phyloP scores from a whole-genome alignment of 2,888 invertebrate species.

The Salticus scenicus region DNA sequence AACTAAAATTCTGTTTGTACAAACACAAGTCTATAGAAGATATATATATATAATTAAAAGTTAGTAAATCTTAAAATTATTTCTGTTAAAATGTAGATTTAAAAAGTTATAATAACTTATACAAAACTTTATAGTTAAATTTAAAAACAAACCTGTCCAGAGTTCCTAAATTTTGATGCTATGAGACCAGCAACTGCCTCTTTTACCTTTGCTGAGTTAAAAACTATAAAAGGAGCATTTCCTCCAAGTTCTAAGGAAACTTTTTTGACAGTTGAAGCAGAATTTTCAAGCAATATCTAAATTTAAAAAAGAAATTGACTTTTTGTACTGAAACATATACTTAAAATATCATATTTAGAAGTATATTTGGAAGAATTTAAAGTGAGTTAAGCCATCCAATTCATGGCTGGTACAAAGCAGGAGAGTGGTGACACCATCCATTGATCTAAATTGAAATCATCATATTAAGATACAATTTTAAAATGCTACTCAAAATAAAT shows the following conservation, averaged over 20 bases:
- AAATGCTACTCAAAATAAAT: too few relatives aligned
- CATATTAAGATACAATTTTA: too few relatives aligned
- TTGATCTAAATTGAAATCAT: too few relatives aligned
- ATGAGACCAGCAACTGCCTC: conserved; percentile 90
- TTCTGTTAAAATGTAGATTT: background rate
- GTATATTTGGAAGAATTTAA: too few relatives aligned
- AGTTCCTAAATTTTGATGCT: conserved; percentile 94
- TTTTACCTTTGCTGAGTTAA: conserved; percentile 91
- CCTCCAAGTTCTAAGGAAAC: conserved; percentile 97
- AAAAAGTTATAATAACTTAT: too few relatives aligned
- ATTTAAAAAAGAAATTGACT: conserved; percentile 43
- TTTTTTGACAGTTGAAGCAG: conserved; percentile 90
- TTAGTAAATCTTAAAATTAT: background rate
- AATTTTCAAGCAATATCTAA: conserved; percentile 83
- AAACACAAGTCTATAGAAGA: conserved; percentile 87
- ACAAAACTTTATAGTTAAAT: background rate
- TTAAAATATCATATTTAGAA: too few relatives aligned
- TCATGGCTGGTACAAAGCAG: too few relatives aligned
- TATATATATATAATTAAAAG: background rate
- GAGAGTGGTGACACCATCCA: too few relatives aligned
- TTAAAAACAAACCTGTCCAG: conserved; percentile 82
- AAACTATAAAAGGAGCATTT: conserved; percentile 98
- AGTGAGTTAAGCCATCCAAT: too few relatives aligned
- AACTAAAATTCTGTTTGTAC: conserved; percentile 91
- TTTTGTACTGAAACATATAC: too few relatives aligned